Evolutionary conservation across 2,797 vertebrate species (phyloP), one percentile per base, ranked within the genome.

Genomic region (Crypturellus tataupa): DNA sequence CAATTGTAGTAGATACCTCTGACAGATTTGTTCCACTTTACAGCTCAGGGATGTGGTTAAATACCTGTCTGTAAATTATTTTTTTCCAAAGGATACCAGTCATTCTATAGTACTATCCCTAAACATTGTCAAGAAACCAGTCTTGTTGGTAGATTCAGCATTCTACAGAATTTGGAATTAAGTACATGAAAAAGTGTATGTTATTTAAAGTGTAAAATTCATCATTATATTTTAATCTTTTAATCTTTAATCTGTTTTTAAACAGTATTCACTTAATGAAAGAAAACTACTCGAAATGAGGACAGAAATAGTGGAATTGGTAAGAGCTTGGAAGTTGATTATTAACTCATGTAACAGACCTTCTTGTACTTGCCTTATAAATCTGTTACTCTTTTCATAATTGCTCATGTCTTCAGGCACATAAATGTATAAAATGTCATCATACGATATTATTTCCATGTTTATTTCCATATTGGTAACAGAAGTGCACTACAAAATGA

Each of bases 221-320:
- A 64, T 3, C 40, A 29, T 37, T 2, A 10, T 33, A 7, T 75
- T 78, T 53, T 42, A 5, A 35, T 39, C 27, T 55, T 18, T 73
- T 80, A 25, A 19, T 47, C 23, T 47, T n/a, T n/a, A n/a, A 23
- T 49, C 69, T 23, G 15, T 35, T 35, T 47, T 80, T 37, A 92
- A 97, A 67, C 97, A 99, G 99, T 98, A 98, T 97, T 98, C 98
- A 8, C 81, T 98, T 47, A 98, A 99, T 55, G 99, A 99, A 77
- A 99, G 97, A 96, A 99, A 97, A 95, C 98, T 99, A 82, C 97
- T 99, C 88, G 98, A 99, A 97, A 97, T 98, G 64, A 98, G 97
- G 86, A 98, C 98, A 85, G 98, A 99, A 92, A 98, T 99, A 65
- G 98, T 99, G 96, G 99, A 99, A 96, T 97, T 99, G 99, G 99